phyloP scores from a whole-genome alignment of 1,140 invertebrate species.

The Micrasema minimum region DNA sequence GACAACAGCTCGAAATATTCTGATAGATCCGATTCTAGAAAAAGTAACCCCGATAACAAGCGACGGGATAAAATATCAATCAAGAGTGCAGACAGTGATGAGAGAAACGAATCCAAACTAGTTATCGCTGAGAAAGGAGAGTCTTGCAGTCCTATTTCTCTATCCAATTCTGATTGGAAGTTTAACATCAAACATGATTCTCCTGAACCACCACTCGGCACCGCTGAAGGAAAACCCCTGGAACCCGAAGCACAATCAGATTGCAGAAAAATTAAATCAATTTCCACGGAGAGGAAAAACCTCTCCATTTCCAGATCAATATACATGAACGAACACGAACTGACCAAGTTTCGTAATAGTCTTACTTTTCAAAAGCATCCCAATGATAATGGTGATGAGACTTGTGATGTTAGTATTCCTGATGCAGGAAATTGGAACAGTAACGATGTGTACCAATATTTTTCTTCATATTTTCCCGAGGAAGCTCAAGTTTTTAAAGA shows the following conservation, averaged over 20 bases:
- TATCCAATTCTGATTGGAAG: slow-evolving; percentile 42
- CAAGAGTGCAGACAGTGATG: slow-evolving; percentile 47
- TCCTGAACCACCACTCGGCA: slow-evolving; percentile 36
- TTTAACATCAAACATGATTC: slow-evolving; percentile 38
- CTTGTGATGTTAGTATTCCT: slow-evolving; percentile 76
- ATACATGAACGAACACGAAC: slow-evolving; percentile 44
- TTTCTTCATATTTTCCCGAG: slow-evolving; percentile 77
- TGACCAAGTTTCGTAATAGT: slow-evolving; percentile 36
- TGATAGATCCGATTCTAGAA: slow-evolving; percentile 48
- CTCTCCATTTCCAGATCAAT: slow-evolving; percentile 37
- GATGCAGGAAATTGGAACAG: slow-evolving; percentile 84
- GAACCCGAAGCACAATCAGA: background rate
- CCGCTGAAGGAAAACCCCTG: slow-evolving; percentile 16
- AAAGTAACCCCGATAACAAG: slow-evolving; percentile 31
- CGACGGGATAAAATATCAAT: slow-evolving; percentile 42
- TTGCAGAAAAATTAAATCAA: slow-evolving; percentile 5
- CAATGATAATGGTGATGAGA: slow-evolving; percentile 54
- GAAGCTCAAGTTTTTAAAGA: slow-evolving; percentile 82
- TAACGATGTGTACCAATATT: slow-evolving; percentile 85
- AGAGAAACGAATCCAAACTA: slow-evolving; percentile 40
- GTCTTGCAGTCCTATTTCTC: slow-evolving; percentile 40
- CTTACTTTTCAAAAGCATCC: slow-evolving; percentile 40
- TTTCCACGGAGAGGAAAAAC: background rate
- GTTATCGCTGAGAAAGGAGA: slow-evolving; percentile 42
- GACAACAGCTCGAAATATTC: slow-evolving; percentile 49